phyloP scores from a whole-genome alignment of 2,113 vertebrate species.

The Oreocharis arfaki region DNA sequence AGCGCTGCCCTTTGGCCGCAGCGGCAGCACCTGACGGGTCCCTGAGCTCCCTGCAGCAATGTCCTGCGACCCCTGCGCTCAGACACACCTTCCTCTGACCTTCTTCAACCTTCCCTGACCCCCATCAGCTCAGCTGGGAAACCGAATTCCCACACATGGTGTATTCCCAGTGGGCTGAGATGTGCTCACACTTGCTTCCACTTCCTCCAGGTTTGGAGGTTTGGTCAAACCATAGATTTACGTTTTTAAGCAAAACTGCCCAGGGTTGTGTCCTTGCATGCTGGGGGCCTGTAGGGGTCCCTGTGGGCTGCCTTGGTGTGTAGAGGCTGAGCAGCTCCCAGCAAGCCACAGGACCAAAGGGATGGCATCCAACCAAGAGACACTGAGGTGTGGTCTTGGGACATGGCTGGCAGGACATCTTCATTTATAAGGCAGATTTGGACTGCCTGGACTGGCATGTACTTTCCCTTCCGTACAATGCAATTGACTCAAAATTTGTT shows the following conservation, averaged over 20 bases:
- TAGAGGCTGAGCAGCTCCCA: not conserved
- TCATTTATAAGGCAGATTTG: not conserved
- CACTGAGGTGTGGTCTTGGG: fast-evolving
- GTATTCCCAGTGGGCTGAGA: fast-evolving
- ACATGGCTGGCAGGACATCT: not conserved
- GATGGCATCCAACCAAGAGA: not conserved
- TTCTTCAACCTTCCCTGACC: not conserved
- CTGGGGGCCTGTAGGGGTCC: fast-evolving
- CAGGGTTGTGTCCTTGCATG: not conserved
- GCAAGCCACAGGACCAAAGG: not conserved
- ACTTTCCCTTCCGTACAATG: not conserved
- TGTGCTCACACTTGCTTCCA: not conserved
- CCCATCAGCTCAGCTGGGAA: not conserved
- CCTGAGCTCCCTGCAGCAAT: fast-evolving
- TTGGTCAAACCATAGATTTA: not conserved
- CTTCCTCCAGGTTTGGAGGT: not conserved
- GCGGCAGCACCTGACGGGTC: not conserved
- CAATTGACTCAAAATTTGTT: not conserved
- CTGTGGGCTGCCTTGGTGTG: not conserved
- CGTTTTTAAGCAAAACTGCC: not conserved
- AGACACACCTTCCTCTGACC: not conserved
- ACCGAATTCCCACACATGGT: fast-evolving
- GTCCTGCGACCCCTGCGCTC: not conserved
- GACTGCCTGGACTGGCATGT: not conserved
- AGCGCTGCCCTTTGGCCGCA: not conserved